Base-by-base conservation (phyloP, 2,113 vertebrate species). In the Dermatemys mawii region DNA sequence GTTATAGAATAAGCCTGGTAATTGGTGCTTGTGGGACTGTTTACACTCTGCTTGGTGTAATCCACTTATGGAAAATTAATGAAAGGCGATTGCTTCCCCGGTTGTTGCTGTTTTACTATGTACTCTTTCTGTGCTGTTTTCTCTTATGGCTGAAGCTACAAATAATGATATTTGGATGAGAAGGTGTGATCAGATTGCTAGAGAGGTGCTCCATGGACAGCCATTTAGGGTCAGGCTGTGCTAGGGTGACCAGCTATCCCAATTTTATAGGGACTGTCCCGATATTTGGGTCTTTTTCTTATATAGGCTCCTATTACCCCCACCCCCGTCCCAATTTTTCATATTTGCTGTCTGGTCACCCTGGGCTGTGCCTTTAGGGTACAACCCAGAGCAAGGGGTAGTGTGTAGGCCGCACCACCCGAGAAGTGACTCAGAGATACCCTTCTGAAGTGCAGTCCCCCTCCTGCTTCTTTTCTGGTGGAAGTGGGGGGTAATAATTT, bases 41-140 rank as follows among this genome's bases (percentile, higher is more conserved):
- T 97, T 97, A 95, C 95, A 96, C 91, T 96, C 94, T 89, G 96
- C 96, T 97, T 93, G 81, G 95, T 96, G 96, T 97, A 97, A 97
- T 96, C 95, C 87, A 96, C 94, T 97, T 96, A 97, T 8, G 60
- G 97, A 96, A 96, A 97, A 98, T 97, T 97, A 96, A 97, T 95
- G 93, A 97, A 95, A 97, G 95, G 89, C 86, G 67, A 94, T 97
- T 97, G 94, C 83, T 92, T 94, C n/a, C 90, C 90, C 94, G 4
- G 1, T 79, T 91, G 88, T 92, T 94, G 95, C 96, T 95, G 84
- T 75, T 95, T 94, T 85, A 91, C 85, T 90, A 83, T 19, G 53
- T 92, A 86, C 76, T 54, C 29, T 78, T 49, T 83, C 24, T 49
- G 0, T 87, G 94, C 55, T 14, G 80, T 85, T 96, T 94, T 83